Conservation (phyloP, 2,888 invertebrate species). For the Bugula neritina region DNA sequence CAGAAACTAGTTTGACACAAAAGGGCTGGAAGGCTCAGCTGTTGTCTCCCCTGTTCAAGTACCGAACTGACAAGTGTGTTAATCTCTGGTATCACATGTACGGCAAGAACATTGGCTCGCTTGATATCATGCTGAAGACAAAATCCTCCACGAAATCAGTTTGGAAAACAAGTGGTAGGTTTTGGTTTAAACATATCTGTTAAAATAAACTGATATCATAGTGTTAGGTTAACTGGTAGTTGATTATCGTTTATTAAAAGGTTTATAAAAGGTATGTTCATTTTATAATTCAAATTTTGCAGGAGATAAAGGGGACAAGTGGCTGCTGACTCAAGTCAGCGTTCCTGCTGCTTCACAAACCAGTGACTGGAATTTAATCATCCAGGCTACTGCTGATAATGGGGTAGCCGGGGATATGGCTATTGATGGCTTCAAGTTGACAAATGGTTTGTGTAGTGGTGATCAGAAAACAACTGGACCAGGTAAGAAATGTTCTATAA, state of each 20-base stretch:
- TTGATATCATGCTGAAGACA: conserved; percentile 27
- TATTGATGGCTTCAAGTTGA: conserved; percentile 30
- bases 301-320: conserved; percentile 41
- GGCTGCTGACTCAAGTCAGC: conserved; percentile 39
- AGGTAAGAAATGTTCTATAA: too few species aligned
- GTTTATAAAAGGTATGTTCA: too few species aligned
- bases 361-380: conserved; percentile 31
- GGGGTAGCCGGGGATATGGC: conserved; percentile 29
- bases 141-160: not conserved
- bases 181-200: not conserved
- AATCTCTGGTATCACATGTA: conserved; percentile 41
- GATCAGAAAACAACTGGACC: not conserved
- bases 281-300: too few species aligned
- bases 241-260: too few species aligned
- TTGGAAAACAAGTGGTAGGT: conserved; percentile 1
- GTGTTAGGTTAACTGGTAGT: too few species aligned
- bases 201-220: too few species aligned
- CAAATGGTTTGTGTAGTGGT: conserved; percentile 27
- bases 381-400: conserved; percentile 27
- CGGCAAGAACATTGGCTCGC: conserved; percentile 36
- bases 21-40: conserved; percentile 18
- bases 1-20: conserved; percentile 31
- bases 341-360: not conserved
- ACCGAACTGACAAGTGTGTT: conserved; percentile 27
- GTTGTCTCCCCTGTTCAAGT: conserved; percentile 27